Percentiles rank a stretch among this genome's conserved stretches.
These are phyloP conservation scores for Amazona vittata DNA, from an alignment of 2,113 vertebrate species.

Conservation along the genomic window DNA sequence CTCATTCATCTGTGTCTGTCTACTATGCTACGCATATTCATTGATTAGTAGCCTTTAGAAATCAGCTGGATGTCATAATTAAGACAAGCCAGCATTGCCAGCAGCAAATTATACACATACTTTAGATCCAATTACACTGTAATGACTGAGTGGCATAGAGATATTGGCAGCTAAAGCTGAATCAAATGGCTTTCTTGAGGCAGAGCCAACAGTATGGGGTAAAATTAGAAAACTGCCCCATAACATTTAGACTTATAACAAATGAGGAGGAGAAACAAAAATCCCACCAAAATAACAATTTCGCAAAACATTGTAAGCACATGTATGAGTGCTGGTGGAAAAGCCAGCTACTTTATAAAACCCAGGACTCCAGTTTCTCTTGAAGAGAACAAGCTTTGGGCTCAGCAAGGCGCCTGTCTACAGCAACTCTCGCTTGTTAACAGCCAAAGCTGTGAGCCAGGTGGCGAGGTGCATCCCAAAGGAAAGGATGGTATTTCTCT, in stretches of 20 bases:
- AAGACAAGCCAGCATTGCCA: neutral
- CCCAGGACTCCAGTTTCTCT: neutral
- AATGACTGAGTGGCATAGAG: constrained; percentile 13
- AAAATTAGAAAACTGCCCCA: neutral
- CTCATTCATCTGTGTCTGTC: neutral
- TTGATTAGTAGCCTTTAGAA: neutral
- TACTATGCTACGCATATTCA: neutral
- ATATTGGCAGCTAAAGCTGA: neutral
- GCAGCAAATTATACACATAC: neutral
- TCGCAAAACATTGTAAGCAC: neutral
- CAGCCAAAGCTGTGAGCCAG: neutral
- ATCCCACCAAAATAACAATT: neutral
- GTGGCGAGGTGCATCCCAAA: neutral
- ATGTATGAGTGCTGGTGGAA: neutral
- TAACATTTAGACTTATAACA: neutral
- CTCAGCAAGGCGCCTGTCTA: neutral
- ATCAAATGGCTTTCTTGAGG: neutral
- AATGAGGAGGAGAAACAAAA: neutral
- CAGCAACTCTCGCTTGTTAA: neutral
- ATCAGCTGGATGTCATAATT: constrained; percentile 37
- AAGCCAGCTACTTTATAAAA: neutral
- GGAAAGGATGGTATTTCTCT: neutral
- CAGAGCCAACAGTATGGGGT: neutral
- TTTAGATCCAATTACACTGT: constrained; percentile 1
- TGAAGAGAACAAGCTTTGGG: neutral